Conservation (phyloP, 1,140 invertebrate genomes). For the Rhyacophila brunnea region DNA sequence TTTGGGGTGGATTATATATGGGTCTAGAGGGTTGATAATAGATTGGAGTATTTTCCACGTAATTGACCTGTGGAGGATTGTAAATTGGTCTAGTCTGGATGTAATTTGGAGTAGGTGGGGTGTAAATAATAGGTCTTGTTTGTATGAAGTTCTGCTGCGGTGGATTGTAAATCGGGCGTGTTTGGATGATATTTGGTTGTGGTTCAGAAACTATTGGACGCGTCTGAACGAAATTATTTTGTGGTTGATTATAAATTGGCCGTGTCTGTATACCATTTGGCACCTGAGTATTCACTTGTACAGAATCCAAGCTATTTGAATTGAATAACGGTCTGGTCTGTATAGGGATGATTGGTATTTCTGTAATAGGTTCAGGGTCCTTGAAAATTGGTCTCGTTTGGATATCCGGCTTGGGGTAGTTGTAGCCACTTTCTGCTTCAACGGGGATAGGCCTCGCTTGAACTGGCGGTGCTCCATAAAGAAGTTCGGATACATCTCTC, state of each 20-base stretch:
- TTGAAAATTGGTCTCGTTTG: conserved; percentile 12
- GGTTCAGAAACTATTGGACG: too few species aligned
- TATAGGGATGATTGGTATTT: too few species aligned
- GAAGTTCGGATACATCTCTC: conserved; percentile 27
- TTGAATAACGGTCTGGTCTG: too few species aligned
- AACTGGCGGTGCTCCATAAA: background rate
- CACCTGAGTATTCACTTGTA: too few species aligned
- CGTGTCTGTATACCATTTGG: too few species aligned
- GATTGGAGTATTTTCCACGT: background rate
- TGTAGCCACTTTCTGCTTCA: conserved; percentile 8
- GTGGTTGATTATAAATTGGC: too few species aligned
- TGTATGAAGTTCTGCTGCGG: conserved; percentile 6
- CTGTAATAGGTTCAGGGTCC: conserved; percentile 6
- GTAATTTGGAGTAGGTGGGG: conserved; percentile 5
- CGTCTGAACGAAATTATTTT: too few species aligned
- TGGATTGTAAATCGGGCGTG: background rate
- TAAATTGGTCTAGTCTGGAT: conserved; percentile 12
- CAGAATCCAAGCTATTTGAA: too few species aligned
- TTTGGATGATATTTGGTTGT: background rate
- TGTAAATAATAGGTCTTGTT: conserved; percentile 20
- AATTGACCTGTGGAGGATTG: background rate
- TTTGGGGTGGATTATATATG: background rate
- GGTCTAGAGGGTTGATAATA: conserved; percentile 5
- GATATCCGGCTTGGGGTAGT: conserved; percentile 23
- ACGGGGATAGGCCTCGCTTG: too few species aligned